Conservation (phyloP, 2,113 vertebrate genomes). For the Pomatostomus ruficeps region DNA sequence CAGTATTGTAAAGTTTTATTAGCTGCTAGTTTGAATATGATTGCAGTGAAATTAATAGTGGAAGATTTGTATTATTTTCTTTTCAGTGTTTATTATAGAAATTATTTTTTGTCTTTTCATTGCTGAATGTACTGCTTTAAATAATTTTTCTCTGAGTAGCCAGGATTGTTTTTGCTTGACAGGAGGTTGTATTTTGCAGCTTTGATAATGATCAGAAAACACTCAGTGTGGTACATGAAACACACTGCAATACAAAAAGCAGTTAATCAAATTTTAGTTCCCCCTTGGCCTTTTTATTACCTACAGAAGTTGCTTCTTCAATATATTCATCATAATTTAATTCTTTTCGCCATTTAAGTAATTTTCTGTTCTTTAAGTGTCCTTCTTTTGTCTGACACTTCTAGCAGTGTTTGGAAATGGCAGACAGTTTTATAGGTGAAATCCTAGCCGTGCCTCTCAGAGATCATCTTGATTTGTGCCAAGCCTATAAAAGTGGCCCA, state of each 20-base stretch:
- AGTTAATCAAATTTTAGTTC: conserved; percentile 10
- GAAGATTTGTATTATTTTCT: not conserved
- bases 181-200: not conserved
- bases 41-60: not conserved
- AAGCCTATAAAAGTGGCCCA: not conserved
- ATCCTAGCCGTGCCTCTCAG: not conserved
- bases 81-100: not conserved
- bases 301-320: not conserved
- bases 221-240: not conserved
- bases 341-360: not conserved
- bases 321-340: not conserved
- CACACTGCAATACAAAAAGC: not conserved
- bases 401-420: not conserved
- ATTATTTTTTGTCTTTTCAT: not conserved
- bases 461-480: not conserved
- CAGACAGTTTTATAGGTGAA: conserved; percentile 7
- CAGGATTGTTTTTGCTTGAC: not conserved
- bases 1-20: not conserved
- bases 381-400: not conserved
- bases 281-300: conserved; percentile 12
- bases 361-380: conserved; percentile 22
- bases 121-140: not conserved
- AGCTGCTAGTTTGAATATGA: not conserved
- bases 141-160: not conserved
- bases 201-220: not conserved